A percentile compares a stretch with the other conserved stretches of the same genome.
Conservation (phyloP, 2,113 vertebrate species). For the Prunella fulvescens region DNA sequence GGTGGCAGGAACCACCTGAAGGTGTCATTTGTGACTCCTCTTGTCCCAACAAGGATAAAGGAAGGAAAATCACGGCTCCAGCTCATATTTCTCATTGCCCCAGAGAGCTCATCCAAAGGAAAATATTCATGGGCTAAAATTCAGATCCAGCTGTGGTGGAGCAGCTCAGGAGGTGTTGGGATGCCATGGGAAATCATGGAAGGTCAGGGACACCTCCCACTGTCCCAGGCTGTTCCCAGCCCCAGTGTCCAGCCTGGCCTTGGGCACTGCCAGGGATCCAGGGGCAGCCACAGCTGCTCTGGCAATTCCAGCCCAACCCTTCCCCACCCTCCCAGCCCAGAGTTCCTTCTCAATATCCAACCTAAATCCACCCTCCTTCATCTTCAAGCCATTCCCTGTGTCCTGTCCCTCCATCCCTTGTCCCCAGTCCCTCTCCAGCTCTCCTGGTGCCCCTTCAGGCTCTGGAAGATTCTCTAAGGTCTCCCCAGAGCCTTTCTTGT, state of each 20-base stretch:
- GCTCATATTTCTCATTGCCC: neutral
- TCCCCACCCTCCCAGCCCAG: neutral
- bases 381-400: neutral
- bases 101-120: neutral
- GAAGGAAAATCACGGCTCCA: neutral
- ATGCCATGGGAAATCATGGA: neutral
- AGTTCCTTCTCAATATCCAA: neutral
- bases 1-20: neutral
- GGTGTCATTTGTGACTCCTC: neutral
- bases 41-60: neutral
- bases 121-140: neutral
- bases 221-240: fast-evolving
- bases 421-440: neutral
- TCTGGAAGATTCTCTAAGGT: fast-evolving
- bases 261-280: neutral
- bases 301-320: too few species aligned
- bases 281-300: neutral
- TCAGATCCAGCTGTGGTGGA: neutral
- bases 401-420: neutral
- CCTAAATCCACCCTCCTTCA: fast-evolving
- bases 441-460: neutral
- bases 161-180: neutral
- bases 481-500: neutral
- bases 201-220: neutral
- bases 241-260: neutral